These are phyloP conservation scores for Linurgus olivaceus DNA, from an alignment of 2,797 vertebrate genomes.

Conservation along the genomic window DNA sequence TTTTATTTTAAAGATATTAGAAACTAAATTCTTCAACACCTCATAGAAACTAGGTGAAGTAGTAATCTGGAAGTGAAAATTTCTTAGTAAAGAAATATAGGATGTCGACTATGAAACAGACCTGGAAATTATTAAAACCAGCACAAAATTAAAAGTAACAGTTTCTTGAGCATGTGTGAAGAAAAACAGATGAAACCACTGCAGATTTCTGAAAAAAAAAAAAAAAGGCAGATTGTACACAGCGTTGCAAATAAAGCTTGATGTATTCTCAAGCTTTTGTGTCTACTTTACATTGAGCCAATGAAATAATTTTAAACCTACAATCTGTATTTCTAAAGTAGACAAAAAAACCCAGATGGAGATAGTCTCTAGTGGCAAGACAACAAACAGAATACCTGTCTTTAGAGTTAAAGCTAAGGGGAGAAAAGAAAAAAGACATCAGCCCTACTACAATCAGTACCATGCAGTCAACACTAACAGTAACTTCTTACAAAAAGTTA, in stretches of 20 bases:
- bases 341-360: neutral
- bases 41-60: neutral
- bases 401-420: neutral
- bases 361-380: neutral
- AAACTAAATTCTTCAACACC: neutral
- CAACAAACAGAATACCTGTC: neutral
- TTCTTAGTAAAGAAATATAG: neutral
- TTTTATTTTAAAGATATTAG: fast-evolving
- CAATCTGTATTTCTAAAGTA: neutral
- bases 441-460: neutral
- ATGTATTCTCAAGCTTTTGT: neutral
- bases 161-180: neutral
- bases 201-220: neutral
- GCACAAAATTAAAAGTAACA: neutral
- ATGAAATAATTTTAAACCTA: neutral
- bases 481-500: neutral
- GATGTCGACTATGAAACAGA: neutral
- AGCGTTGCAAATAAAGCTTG: neutral
- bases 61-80: neutral
- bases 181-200: neutral
- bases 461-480: neutral
- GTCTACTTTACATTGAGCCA: neutral
- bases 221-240: neutral
- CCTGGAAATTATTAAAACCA: neutral
- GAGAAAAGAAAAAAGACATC: neutral